These are phyloP conservation scores for Mesorhabditis belari DNA, from an alignment of 2,888 invertebrate genomes.

Conservation along the genomic window DNA sequence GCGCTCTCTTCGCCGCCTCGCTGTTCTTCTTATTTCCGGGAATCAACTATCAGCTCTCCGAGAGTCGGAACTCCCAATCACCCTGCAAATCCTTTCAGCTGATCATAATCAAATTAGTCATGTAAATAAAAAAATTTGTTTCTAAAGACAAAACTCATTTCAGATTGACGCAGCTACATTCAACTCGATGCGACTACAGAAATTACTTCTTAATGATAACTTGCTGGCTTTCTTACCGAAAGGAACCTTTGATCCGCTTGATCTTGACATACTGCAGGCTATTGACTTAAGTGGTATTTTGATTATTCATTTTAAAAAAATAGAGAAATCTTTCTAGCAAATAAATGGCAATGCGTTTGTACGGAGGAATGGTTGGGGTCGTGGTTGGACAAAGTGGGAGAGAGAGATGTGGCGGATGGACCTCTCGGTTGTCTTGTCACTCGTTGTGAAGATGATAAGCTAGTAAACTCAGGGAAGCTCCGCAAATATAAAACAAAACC, in stretches of 20 bases:
- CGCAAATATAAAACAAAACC: conserved; percentile 2
- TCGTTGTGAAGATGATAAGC: conserved; percentile 9
- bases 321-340: conserved; percentile 25
- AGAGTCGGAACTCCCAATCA: conserved; percentile 24
- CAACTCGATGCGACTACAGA: conserved; percentile 27
- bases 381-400: conserved; percentile 38
- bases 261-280: conserved; percentile 28
- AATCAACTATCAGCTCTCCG: conserved; percentile 43
- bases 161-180: conserved; percentile 37
- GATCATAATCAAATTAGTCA: conserved; percentile 25
- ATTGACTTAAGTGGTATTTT: conserved; percentile 43
- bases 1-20: conserved; percentile 50
- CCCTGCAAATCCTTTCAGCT: conserved; percentile 17
- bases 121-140: conserved; percentile 5
- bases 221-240: conserved; percentile 38
- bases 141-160: not conserved
- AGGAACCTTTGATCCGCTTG: conserved; percentile 38
- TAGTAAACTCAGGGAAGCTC: not conserved
- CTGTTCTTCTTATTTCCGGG: conserved; percentile 55
- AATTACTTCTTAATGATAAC: conserved; percentile 46
- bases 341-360: conserved; percentile 47
- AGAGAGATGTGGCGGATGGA: conserved; percentile 30
- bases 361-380: conserved; percentile 45
- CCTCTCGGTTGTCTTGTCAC: conserved; percentile 26
- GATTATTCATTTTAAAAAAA: not conserved